Percentiles rank a stretch among this genome's conserved stretches.
phyloP scores from a whole-genome alignment of 2,113 vertebrate genomes.

The Halcyon malimbica region DNA sequence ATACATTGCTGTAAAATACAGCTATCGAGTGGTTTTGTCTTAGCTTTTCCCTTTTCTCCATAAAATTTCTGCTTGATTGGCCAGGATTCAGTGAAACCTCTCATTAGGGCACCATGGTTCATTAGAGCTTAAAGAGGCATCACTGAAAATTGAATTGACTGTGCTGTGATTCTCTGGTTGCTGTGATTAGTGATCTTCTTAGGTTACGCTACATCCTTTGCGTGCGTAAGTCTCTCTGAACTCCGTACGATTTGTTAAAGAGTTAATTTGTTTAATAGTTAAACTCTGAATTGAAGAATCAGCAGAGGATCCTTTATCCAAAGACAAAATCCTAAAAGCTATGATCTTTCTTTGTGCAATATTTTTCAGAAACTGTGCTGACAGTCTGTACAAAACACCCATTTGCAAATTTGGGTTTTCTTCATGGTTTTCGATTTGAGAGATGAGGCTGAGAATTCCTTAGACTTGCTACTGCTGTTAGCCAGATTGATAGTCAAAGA shows the following conservation, averaged over 20 bases:
- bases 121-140: conserved; percentile 76
- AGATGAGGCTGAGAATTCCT: background rate
- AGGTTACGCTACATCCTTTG: conserved; percentile 30
- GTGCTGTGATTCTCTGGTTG: conserved; percentile 43
- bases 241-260: background rate
- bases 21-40: conserved; percentile 44
- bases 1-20: conserved; percentile 28
- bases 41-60: conserved; percentile 58
- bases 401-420: background rate
- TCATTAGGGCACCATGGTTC: conserved; percentile 76
- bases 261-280: conserved; percentile 28
- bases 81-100: conserved; percentile 71
- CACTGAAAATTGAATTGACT: conserved; percentile 73
- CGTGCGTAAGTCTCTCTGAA: background rate
- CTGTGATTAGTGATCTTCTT: conserved; percentile 19
- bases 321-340: background rate
- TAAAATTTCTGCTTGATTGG: conserved; percentile 68
- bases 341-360: background rate
- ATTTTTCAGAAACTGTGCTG: background rate
- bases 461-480: background rate
- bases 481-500: background rate
- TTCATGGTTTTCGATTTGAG: conserved; percentile 1
- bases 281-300: background rate
- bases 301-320: background rate
- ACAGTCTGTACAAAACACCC: background rate